Conservation (phyloP, 1,140 invertebrate genomes). For the Campoletis sonorensis region DNA sequence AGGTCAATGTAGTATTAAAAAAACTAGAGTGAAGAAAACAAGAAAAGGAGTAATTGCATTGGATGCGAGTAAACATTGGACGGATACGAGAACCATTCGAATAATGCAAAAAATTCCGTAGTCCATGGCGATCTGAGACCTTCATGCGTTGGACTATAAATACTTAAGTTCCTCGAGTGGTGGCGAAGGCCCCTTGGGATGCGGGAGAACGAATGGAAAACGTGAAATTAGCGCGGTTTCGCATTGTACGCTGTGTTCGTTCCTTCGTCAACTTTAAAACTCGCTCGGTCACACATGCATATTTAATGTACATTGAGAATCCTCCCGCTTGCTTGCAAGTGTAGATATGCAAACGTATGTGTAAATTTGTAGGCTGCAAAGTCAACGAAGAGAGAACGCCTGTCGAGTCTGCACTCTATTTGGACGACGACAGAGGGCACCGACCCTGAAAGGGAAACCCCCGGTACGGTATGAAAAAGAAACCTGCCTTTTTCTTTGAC, state of each 20-base stretch:
- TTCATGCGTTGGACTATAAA: conserved; percentile 18
- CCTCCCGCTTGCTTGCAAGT: neutral
- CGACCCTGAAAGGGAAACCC: conserved; percentile 38
- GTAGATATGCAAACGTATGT: neutral
- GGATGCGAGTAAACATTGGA: neutral
- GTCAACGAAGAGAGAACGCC: conserved; percentile 25
- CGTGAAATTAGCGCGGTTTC: conserved; percentile 23
- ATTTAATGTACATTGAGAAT: conserved; percentile 2
- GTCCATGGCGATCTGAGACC: conserved; percentile 13
- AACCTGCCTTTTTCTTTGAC: too few species aligned
- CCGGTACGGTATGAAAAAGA: neutral
- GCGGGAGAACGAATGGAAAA: conserved; percentile 16
- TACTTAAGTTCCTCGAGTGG: conserved; percentile 17
- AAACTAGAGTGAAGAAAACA: neutral
- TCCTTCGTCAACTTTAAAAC: conserved; percentile 12
- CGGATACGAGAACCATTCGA: neutral
- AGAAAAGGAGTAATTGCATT: neutral
- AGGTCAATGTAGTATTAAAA: too few species aligned
- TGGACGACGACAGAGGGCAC: conserved; percentile 21
- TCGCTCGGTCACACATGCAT: neutral
- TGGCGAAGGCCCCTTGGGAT: conserved; percentile 2
- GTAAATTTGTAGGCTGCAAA: conserved; percentile 14
- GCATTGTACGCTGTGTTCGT: conserved; percentile 23
- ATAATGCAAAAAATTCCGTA: conserved; percentile 11
- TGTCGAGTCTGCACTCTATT: conserved; percentile 17